Evolutionary conservation across 1,140 invertebrate genomes (phyloP).

Genomic region (Drosophila ananassae): DNA sequence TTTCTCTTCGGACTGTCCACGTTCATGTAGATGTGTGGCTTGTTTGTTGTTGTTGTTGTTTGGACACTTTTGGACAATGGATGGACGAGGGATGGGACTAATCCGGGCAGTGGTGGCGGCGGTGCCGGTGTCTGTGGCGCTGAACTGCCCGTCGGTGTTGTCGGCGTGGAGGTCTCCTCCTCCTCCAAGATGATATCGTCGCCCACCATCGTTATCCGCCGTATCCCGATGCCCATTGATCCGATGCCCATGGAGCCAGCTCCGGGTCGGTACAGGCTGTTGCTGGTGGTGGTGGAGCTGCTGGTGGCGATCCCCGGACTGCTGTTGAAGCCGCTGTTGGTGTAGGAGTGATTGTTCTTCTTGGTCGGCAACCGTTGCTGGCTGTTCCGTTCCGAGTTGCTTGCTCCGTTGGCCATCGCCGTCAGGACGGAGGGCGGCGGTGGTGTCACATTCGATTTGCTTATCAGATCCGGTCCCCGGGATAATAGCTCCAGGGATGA

Average conservation of each 20-base stretch:
- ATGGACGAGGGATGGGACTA: conserved; percentile 9
- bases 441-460: conserved; percentile 58
- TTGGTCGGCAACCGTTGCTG: conserved; percentile 49
- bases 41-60: conserved; percentile 12
- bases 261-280: conserved; percentile 59
- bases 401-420: conserved; percentile 19
- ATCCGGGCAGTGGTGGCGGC: conserved; percentile 14
- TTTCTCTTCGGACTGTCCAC: conserved; percentile 75
- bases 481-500: conserved; percentile 54
- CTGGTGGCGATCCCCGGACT: conserved; percentile 6
- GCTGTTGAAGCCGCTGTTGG: conserved; percentile 68
- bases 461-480: conserved; percentile 58
- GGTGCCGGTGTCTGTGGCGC: conserved; percentile 34
- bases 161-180: conserved; percentile 62
- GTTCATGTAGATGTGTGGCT: conserved; percentile 72
- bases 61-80: conserved; percentile 6
- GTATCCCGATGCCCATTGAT: conserved; percentile 21
- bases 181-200: conserved; percentile 83
- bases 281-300: not conserved
- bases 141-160: conserved; percentile 15
- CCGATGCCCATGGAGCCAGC: conserved; percentile 48
- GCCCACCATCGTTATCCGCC: conserved; percentile 76
- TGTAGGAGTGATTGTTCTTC: conserved; percentile 79
- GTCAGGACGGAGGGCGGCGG: conserved; percentile 46
- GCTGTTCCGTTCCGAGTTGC: not conserved